These are phyloP conservation scores for Drosophila repleta DNA, from an alignment of 1,140 invertebrate genomes.

Conservation along the genomic window DNA sequence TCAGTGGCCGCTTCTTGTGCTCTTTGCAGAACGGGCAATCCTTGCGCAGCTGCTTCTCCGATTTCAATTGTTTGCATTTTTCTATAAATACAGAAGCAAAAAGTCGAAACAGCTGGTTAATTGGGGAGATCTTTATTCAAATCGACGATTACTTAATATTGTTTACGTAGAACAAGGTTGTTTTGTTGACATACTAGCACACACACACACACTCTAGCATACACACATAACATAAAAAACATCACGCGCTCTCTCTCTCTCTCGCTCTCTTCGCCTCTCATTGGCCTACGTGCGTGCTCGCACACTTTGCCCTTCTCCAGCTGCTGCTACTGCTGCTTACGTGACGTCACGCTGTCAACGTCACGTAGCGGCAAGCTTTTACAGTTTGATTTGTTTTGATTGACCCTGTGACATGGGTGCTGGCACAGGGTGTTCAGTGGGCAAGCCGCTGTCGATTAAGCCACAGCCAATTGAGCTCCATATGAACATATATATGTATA, in stretches of 20 bases:
- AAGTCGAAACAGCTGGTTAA: conserved; percentile 34
- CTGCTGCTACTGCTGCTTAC: conserved; percentile 26
- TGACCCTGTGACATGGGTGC: conserved; percentile 63
- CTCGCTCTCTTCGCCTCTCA: conserved; percentile 8
- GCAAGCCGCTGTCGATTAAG: conserved; percentile 30
- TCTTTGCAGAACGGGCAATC: conserved; percentile 86
- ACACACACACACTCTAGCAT: neutral
- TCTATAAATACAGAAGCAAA: conserved; percentile 61
- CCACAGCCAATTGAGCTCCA: conserved; percentile 44
- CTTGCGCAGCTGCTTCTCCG: conserved; percentile 80
- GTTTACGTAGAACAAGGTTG: conserved; percentile 27
- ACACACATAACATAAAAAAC: neutral
- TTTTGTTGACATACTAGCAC: conserved; percentile 12
- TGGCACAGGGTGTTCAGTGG: conserved; percentile 33
- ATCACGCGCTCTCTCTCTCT: neutral
- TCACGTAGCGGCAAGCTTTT: conserved; percentile 50
- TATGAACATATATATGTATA: neutral
- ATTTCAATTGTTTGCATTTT: conserved; percentile 76
- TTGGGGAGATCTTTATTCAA: conserved; percentile 2
- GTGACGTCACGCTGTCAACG: conserved; percentile 52
- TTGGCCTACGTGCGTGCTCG: conserved; percentile 61
- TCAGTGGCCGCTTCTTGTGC: conserved; percentile 85
- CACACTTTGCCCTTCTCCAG: conserved; percentile 36
- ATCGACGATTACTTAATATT: conserved; percentile 15
- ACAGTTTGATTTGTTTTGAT: conserved; percentile 13